phyloP scores from a whole-genome alignment of 2,113 vertebrate genomes.

The Macquaria ambigua region DNA sequence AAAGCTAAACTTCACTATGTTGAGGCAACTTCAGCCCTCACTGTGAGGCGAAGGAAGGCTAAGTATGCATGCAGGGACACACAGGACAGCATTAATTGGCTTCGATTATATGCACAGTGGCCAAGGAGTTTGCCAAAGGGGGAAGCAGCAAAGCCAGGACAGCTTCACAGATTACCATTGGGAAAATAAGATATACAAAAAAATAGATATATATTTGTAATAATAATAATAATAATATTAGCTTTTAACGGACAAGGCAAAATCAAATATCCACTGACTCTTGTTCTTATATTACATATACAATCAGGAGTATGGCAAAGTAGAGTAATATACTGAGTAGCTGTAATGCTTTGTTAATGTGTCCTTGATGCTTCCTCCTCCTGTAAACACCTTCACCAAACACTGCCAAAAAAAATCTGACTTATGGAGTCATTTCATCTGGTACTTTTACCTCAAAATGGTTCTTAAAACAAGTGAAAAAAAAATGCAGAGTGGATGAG shows the following conservation, averaged over 20 bases:
- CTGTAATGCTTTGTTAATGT: slow-evolving; percentile 31
- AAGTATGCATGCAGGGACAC: slow-evolving; percentile 75
- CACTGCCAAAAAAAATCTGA: slow-evolving; percentile 25
- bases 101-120: slow-evolving; percentile 54
- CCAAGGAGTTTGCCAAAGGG: slow-evolving; percentile 51
- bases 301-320: slow-evolving; percentile 71
- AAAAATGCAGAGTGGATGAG: background rate
- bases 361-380: slow-evolving; percentile 63
- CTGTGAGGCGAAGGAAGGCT: slow-evolving; percentile 53
- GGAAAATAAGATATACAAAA: slow-evolving; percentile 69
- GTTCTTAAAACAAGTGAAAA: background rate
- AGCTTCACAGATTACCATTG: slow-evolving; percentile 57
- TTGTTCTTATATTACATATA: slow-evolving; percentile 61
- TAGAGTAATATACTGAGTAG: slow-evolving; percentile 49
- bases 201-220: slow-evolving; percentile 70
- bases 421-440: slow-evolving; percentile 39
- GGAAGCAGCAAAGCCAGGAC: slow-evolving; percentile 67
- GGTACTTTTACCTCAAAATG: background rate
- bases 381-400: slow-evolving; percentile 48
- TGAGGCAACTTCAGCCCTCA: slow-evolving; percentile 43
- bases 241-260: slow-evolving; percentile 72
- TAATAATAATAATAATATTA: slow-evolving; percentile 53
- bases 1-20: background rate
- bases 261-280: slow-evolving; percentile 56
- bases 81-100: slow-evolving; percentile 43